A percentile compares a stretch with the other conserved stretches of the same genome.
phyloP scores from a whole-genome alignment of 2,797 vertebrate species.

The Siniperca obscura region DNA sequence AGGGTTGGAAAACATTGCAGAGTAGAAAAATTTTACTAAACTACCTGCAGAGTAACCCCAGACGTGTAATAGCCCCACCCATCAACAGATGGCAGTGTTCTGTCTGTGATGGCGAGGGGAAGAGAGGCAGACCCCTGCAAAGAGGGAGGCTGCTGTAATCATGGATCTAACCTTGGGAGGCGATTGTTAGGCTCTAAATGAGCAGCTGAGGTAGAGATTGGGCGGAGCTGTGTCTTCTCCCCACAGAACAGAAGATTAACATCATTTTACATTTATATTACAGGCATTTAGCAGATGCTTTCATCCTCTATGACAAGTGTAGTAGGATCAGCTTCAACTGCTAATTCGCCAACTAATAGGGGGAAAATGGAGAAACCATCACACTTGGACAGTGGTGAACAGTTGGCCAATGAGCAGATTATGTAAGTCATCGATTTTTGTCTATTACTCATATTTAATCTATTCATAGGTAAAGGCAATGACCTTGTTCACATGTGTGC shows the following conservation, averaged over 20 bases:
- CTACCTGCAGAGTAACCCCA: slow-evolving; percentile 30
- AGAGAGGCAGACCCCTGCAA: slow-evolving; percentile 50
- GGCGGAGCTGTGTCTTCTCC: slow-evolving; percentile 49
- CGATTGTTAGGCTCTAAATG: slow-evolving; percentile 58
- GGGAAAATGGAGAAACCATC: background rate
- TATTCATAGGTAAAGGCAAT: background rate
- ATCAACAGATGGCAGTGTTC: slow-evolving; percentile 85
- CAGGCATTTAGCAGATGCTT: slow-evolving; percentile 46
- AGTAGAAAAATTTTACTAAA: background rate
- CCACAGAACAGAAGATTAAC: slow-evolving; percentile 60
- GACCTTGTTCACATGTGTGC: slow-evolving; percentile 28
- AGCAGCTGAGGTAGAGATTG: slow-evolving; percentile 48
- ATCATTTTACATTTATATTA: slow-evolving; percentile 66
- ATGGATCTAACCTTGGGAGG: slow-evolving; percentile 72
- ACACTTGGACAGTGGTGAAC: background rate
- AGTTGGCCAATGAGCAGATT: background rate
- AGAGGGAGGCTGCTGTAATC: slow-evolving; percentile 59
- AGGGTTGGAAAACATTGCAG: background rate
- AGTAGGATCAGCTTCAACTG: slow-evolving; percentile 10
- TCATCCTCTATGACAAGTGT: slow-evolving; percentile 30
- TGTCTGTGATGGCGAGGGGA: slow-evolving; percentile 74
- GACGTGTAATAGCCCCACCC: slow-evolving; percentile 67
- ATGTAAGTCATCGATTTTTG: background rate
- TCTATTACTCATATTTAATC: background rate
- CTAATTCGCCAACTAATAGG: slow-evolving; percentile 1